Conservation (phyloP, 1,140 invertebrate genomes). For the Yoshiicerus persimilis region DNA sequence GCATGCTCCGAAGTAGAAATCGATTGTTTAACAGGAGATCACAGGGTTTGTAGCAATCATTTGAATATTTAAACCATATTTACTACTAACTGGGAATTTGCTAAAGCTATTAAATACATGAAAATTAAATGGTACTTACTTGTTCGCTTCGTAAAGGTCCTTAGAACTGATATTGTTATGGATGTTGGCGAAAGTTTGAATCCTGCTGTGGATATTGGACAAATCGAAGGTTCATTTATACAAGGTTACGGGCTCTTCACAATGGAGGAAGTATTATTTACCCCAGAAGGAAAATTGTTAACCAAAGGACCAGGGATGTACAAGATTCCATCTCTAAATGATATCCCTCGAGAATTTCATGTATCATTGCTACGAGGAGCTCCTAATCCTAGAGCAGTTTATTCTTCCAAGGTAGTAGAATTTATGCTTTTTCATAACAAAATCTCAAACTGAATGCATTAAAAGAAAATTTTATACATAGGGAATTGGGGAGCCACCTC, state of each 20-base stretch:
- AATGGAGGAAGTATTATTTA: slow-evolving; percentile 64
- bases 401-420: slow-evolving; percentile 71
- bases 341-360: slow-evolving; percentile 65
- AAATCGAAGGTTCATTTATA: slow-evolving; percentile 70
- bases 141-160: slow-evolving; percentile 57
- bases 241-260: slow-evolving; percentile 68
- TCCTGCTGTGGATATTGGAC: slow-evolving; percentile 70
- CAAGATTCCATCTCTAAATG: slow-evolving; percentile 64
- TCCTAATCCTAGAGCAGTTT: slow-evolving; percentile 65
- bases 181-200: slow-evolving; percentile 69
- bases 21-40: slow-evolving; percentile 83
- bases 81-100: too few relatives aligned
- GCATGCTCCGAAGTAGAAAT: slow-evolving; percentile 82
- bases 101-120: too few relatives aligned
- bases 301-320: slow-evolving; percentile 66
- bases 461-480: slow-evolving; percentile 32
- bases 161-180: slow-evolving; percentile 70
- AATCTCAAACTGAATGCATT: not conserved
- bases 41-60: slow-evolving; percentile 65
- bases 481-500: slow-evolving; percentile 69
- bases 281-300: slow-evolving; percentile 60
- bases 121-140: not conserved
- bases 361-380: slow-evolving; percentile 65
- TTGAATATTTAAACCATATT: not conserved
- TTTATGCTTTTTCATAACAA: not conserved